Conservation (phyloP, 2,113 vertebrate species). For the Sminthopsis crassicaudata region DNA sequence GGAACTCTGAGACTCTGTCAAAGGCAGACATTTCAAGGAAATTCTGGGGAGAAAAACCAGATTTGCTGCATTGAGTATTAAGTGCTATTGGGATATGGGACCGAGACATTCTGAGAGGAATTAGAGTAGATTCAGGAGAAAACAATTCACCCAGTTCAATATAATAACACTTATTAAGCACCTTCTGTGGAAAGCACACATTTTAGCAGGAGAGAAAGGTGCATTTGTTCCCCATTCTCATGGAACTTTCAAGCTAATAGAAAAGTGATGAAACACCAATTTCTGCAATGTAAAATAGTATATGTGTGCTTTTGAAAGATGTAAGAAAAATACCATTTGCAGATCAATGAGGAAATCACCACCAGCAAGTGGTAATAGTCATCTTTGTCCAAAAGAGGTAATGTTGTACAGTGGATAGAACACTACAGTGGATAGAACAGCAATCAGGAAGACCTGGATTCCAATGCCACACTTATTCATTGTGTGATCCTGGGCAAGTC, state of each 20-base stretch:
- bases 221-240: neutral
- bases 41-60: neutral
- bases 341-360: neutral
- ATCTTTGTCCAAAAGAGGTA: neutral
- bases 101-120: neutral
- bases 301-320: neutral
- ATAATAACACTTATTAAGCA: neutral
- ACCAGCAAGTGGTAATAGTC: neutral
- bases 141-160: neutral
- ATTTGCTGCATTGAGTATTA: neutral
- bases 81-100: neutral
- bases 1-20: neutral
- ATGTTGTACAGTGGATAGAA: neutral
- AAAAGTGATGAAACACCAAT: neutral
- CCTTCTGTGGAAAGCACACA: neutral
- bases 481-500: neutral
- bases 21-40: neutral
- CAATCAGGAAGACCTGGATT: neutral
- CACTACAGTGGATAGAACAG: neutral
- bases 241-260: neutral
- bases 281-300: neutral
- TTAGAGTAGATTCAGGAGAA: neutral
- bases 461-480: neutral
- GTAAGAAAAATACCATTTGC: neutral
- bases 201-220: neutral